These are phyloP conservation scores for Cyphomyrmex costatus DNA, from an alignment of 1,140 invertebrate species.

Conservation along the genomic window DNA sequence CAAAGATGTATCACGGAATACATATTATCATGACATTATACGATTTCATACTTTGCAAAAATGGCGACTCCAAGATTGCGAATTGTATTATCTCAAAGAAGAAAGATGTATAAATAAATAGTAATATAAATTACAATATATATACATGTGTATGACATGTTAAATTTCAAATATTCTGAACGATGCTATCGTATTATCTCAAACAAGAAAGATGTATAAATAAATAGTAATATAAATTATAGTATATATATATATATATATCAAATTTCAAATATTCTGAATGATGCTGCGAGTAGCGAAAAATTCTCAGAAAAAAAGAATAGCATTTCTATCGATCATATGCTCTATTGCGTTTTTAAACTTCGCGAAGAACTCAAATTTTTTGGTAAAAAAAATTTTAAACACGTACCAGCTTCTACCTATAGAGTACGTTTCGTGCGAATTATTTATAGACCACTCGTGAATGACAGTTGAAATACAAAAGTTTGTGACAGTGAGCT, in stretches of 20 bases:
- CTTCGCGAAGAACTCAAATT: slow-evolving; percentile 5
- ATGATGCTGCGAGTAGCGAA: not conserved
- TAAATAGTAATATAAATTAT: not conserved
- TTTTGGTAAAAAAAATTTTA: not conserved
- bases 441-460: slow-evolving; percentile 36
- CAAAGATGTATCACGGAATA: not conserved
- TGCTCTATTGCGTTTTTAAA: not conserved
- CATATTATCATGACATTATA: not conserved
- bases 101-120: not conserved
- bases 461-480: not conserved
- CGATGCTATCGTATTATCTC: no score
- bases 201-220: not conserved
- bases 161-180: not conserved
- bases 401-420: not conserved
- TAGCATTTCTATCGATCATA: not conserved
- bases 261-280: not conserved
- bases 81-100: no score
- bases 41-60: not conserved
- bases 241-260: no score
- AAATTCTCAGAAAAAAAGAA: not conserved
- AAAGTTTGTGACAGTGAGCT: slow-evolving; percentile 2
- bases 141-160: no score
- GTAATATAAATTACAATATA: not conserved
- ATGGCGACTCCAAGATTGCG: not conserved
- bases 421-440: not conserved